These are phyloP conservation scores for Diachasmimorpha longicaudata DNA, from an alignment of 1,140 invertebrate genomes.

Conservation along the genomic window DNA sequence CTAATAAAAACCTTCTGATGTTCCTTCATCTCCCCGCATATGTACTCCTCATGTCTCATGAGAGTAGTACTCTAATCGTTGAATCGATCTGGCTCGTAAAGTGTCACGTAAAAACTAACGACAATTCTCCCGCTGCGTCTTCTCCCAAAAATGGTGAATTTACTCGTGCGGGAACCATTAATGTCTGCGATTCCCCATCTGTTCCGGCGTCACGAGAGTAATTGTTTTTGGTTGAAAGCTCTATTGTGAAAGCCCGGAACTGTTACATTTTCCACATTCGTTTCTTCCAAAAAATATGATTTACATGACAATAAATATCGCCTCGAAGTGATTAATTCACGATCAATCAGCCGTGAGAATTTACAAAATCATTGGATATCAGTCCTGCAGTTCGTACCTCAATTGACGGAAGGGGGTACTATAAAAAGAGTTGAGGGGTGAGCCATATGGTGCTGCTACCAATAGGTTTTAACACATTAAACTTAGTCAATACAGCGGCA, in stretches of 20 bases:
- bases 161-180: constrained; percentile 10
- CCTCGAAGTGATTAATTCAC: neutral
- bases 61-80: constrained; percentile 5
- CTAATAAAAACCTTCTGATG: neutral
- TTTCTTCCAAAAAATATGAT: neutral
- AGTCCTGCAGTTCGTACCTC: neutral
- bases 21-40: neutral
- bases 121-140: constrained; percentile 15
- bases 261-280: neutral
- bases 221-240: neutral
- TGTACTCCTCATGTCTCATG: neutral
- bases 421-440: neutral
- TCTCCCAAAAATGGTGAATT: constrained; percentile 5
- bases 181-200: neutral
- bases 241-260: neutral
- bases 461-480: constrained; percentile 5
- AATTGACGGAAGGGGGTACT: neutral
- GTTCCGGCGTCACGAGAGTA: neutral
- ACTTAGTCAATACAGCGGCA: neutral
- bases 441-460: neutral
- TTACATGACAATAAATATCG: neutral
- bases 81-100: constrained; percentile 19
- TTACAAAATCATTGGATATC: neutral
- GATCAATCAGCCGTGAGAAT: neutral
- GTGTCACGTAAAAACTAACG: constrained; percentile 19